Base-by-base conservation (phyloP, 2,888 invertebrate genomes). In the Choristoneura rosaceana region DNA sequence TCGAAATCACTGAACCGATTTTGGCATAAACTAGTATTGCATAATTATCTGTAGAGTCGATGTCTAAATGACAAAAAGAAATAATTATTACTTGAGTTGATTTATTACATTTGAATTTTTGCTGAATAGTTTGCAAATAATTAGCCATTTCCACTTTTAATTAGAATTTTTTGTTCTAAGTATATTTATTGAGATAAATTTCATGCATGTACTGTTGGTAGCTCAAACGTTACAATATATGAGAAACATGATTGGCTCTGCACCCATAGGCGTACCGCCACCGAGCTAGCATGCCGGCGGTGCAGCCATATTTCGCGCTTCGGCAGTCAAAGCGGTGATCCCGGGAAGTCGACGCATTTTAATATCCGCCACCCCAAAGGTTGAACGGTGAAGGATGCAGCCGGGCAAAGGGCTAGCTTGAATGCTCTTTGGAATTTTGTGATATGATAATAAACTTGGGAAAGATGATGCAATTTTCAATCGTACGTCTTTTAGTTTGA, bases 271-370 rank as follows among this genome's bases (percentile, higher is more conserved):
- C 64, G 71, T 86, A 77, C 55, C 25, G 52, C 4, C 75, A 80
- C 81, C 79, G 87, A 85, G 73, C 75, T 74, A 7, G 55, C 25
- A 3, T 25, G 55, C 74, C 76, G 74, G 10, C 68, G 71, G 74
- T 74, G 79, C 81, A 90, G 77, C 84, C 89, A 92, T 90, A 90
- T 88, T 86, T 86, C 85, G 75, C 92, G 86, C 84, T 82, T 84
- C 81, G 81, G 74, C 78, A 81, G 84, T 93, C 93, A 93, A 93
- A 93, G 92, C 78, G 61, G 50, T 60, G 45, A 50, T 43, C 75
- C 74, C 75, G 77, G 78, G 78, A 76, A 78, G 74, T 73, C 81
- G 76, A 79, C 81, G 77, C 76, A 78, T 79, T 83, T 85, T 81
- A 83, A 86, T 86, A 84, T 82, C 80, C 74, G 68, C 73, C 64